Conservation (phyloP, 2,113 vertebrate genomes). For the Puffinus mauretanicus region DNA sequence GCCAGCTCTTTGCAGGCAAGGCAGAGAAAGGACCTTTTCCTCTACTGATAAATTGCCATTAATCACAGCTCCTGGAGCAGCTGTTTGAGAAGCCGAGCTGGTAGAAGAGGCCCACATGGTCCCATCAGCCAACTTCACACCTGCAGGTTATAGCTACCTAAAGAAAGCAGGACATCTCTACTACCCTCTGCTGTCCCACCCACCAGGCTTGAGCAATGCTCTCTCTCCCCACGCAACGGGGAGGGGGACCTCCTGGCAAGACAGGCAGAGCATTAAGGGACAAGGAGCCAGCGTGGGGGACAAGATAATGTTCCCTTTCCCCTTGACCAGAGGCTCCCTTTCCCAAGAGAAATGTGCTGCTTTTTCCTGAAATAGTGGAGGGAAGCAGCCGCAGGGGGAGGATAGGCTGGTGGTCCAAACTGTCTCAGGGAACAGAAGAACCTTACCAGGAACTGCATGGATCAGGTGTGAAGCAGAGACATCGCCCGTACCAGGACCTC, state of each 20-base stretch:
- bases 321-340: background rate
- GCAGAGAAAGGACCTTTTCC: background rate
- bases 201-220: background rate
- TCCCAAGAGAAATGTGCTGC: background rate
- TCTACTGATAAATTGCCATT: background rate
- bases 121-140: background rate
- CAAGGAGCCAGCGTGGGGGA: background rate
- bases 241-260: background rate
- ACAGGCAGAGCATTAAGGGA: background rate
- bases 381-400: background rate
- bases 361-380: background rate
- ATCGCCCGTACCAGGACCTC: accelerated
- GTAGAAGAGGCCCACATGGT: background rate
- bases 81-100: background rate
- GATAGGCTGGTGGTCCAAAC: background rate
- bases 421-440: background rate
- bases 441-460: background rate
- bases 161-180: background rate
- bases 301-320: background rate
- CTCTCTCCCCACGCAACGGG: background rate
- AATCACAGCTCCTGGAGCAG: background rate
- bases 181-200: background rate
- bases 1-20: background rate
- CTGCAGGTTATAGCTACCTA: background rate
- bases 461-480: background rate